phyloP scores from a whole-genome alignment of 1,140 invertebrate species.

The Tetramorium simillimum region DNA sequence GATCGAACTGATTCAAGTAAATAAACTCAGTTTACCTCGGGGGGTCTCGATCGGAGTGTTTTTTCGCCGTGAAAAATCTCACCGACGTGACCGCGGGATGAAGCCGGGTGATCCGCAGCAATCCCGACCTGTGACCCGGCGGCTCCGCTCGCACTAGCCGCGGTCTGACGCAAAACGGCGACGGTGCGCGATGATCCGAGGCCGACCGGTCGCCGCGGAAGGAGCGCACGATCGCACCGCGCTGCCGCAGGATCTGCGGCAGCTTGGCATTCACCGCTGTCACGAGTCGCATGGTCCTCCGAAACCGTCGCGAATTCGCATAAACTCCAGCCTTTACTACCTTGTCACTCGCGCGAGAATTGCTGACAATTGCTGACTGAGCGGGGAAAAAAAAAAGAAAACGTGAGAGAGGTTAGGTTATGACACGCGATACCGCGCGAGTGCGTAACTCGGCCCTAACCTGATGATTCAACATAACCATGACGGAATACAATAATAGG shows the following conservation, averaged over 20 bases:
- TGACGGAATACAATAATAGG: too few species aligned
- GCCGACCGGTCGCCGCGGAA: conserved; percentile 59
- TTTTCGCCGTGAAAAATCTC: conserved; percentile 75
- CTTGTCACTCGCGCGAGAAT: not conserved
- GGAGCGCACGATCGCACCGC: conserved; percentile 57
- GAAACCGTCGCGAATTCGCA: not conserved
- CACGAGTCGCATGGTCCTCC: conserved; percentile 61
- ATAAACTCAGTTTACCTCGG: conserved; percentile 68
- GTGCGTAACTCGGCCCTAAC: not conserved
- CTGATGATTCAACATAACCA: not conserved
- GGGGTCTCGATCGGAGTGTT: conserved; percentile 68
- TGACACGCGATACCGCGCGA: not conserved
- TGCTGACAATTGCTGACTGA: not conserved
- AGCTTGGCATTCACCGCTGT: conserved; percentile 69
- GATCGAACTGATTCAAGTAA: not conserved
- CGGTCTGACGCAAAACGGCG: conserved; percentile 40
- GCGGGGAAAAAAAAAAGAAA: not conserved
- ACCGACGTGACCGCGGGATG: conserved; percentile 58
- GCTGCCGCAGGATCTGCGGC: conserved; percentile 67
- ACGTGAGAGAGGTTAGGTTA: not conserved
- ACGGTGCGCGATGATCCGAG: not conserved
- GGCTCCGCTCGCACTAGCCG: conserved; percentile 11
- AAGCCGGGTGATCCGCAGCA: conserved; percentile 40
- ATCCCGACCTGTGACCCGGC: conserved; percentile 1
- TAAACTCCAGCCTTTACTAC: not conserved